Evolutionary conservation across 2,797 vertebrate genomes (phyloP).

Genomic region (Eurystomus glaucurus): DNA sequence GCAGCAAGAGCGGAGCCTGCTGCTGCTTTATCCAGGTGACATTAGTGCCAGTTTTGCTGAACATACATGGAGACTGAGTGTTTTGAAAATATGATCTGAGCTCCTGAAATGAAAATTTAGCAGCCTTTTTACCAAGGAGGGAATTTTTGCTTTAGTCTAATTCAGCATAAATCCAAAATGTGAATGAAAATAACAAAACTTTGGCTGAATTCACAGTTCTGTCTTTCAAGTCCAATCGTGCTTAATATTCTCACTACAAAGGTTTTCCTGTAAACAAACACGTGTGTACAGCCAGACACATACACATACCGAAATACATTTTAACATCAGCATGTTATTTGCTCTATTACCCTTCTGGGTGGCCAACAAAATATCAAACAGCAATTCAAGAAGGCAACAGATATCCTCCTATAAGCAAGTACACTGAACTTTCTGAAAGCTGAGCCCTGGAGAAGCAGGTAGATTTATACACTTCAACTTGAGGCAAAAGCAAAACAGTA

Average conservation of each 20-base stretch:
- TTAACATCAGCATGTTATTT: constrained; percentile 7
- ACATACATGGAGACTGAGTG: not conserved
- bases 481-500: constrained; percentile 15
- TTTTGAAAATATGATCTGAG: not conserved
- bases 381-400: constrained; percentile 21
- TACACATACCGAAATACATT: not conserved
- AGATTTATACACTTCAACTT: not conserved
- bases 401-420: not conserved
- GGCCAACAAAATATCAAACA: constrained; percentile 51
- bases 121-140: not conserved
- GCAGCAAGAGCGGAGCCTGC: not conserved
- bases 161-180: not conserved
- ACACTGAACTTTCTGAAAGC: not conserved
- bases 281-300: not conserved
- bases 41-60: not conserved
- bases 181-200: not conserved
- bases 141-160: not conserved
- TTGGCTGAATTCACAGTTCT: not conserved
- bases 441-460: not conserved
- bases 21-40: not conserved
- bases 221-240: not conserved
- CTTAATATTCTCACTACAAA: not conserved
- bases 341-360: constrained; percentile 50
- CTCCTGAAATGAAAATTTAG: not conserved
- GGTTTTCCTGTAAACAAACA: not conserved